Base-by-base conservation (phyloP, 2,888 invertebrate genomes). In the Allolobophora icterica region DNA sequence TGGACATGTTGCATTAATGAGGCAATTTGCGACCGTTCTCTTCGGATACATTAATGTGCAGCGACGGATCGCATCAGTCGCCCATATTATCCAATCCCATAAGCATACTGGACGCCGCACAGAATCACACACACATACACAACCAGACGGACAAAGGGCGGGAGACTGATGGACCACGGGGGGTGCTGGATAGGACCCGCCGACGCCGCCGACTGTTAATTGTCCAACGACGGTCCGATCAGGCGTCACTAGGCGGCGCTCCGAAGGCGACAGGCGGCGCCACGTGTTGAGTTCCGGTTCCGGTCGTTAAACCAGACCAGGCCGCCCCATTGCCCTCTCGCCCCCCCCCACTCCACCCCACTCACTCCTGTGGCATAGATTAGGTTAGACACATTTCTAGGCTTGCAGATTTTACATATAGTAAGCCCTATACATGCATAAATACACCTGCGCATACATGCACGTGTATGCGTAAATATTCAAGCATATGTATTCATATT, bases 221-320 rank as follows among this genome's bases (percentile, higher is more conserved):
- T 83, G 83, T 83, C 83, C 30, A 33, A 83, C 83, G 84, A 33
- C 38, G 71, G 30, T 71, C n/a, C 71, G 71, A 71, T 71, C 71
- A 71, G 71, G 71, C 71, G 87, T 87, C 87, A 33, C 87, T 34
- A 87, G 87, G 87, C 87, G 87, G 87, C 87, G 33, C 87, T 87
- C 87, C 87, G 87, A 87, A 87, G 87, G 21, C 71, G 71, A 71
- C n/a, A 71, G 71, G 30, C 71, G 71, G n/a, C 71, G n/a, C 87
- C 87, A 87, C 87, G 87, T 87, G 87, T 87, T 87, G 87, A 87
- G 24, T 71, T 87, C 87, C 87, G 87, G 87, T 87, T 87, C 87
- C 87, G 87, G 87, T 87, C 34, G 38, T 71, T 34, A 87, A 87
- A 87, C 13, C 38, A 21, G 87, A 87, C 87, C 0, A 87, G 17